phyloP scores from a whole-genome alignment of 2,797 vertebrate genomes.

The Rhinogobio ventralis region DNA sequence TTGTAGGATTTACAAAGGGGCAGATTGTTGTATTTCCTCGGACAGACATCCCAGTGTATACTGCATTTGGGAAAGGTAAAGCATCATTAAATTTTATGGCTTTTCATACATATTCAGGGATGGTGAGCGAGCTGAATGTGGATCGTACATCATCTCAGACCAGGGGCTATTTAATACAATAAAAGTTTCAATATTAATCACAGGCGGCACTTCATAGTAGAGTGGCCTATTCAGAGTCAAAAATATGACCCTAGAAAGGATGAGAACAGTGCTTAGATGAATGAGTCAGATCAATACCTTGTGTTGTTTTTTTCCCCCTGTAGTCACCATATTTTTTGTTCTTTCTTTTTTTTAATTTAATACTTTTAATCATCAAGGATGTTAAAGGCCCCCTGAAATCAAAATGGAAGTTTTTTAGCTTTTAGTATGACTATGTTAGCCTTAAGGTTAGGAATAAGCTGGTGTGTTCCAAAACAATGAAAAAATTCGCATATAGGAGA shows the following conservation, averaged over 20 bases:
- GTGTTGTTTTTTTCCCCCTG: neutral
- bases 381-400: too few relatives aligned
- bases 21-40: conserved; percentile 1
- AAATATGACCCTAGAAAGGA: conserved; percentile 36
- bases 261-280: conserved; percentile 28
- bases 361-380: too few relatives aligned
- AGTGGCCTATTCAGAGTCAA: conserved; percentile 28
- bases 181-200: conserved; percentile 53
- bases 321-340: too few relatives aligned
- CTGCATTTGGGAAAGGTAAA: conserved; percentile 30
- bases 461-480: too few relatives aligned
- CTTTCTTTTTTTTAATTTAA: too few relatives aligned
- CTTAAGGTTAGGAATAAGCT: too few relatives aligned
- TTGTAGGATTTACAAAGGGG: conserved; percentile 37
- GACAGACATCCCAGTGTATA: neutral
- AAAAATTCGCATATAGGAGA: too few relatives aligned
- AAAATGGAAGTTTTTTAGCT: too few relatives aligned
- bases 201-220: neutral
- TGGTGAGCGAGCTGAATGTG: conserved; percentile 23
- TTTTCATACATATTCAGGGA: conserved; percentile 52
- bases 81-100: conserved; percentile 49
- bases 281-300: conserved; percentile 24
- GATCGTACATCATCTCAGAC: conserved; percentile 46
- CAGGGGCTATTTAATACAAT: conserved; percentile 35
- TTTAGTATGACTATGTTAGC: too few relatives aligned